Percentiles rank a stretch among this genome's conserved stretches.
phyloP scores from a whole-genome alignment of 2,113 vertebrate genomes.

The Chionodraco myersi region DNA sequence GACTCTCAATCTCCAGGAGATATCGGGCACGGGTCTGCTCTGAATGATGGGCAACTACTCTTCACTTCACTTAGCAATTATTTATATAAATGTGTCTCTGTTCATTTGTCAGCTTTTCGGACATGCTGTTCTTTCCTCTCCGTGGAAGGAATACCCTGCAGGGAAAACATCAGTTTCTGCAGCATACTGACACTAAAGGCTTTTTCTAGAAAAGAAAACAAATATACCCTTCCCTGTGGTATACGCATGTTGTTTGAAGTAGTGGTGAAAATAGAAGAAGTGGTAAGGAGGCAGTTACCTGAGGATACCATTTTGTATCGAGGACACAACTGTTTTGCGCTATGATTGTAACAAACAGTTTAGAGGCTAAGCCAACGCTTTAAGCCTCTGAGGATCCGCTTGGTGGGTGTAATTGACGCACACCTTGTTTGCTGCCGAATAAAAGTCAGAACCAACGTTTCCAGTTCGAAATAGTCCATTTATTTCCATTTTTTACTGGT shows the following conservation, averaged over 20 bases:
- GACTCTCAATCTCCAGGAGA: slow-evolving; percentile 76
- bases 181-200: slow-evolving; percentile 28
- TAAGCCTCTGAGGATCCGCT: too few relatives aligned
- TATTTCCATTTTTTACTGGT: too few relatives aligned
- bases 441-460: too few relatives aligned
- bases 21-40: slow-evolving; percentile 78
- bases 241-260: slow-evolving; percentile 54
- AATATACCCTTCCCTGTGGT: slow-evolving; percentile 56
- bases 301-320: slow-evolving; percentile 36
- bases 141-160: slow-evolving; percentile 35
- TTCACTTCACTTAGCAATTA: slow-evolving; percentile 73
- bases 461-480: too few relatives aligned
- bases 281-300: slow-evolving; percentile 53
- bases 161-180: slow-evolving; percentile 51
- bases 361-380: too few relatives aligned
- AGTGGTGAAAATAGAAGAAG: slow-evolving; percentile 43
- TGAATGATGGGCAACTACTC: slow-evolving; percentile 78
- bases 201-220: slow-evolving; percentile 57
- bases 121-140: slow-evolving; percentile 37
- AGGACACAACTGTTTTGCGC: slow-evolving; percentile 36
- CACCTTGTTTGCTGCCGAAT: too few relatives aligned
- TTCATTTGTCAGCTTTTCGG: slow-evolving; percentile 64
- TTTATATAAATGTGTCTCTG: slow-evolving; percentile 82
- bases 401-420: too few relatives aligned
- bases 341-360: slow-evolving; percentile 18